Conservation (phyloP, 2,113 vertebrate genomes). For the Nyctibius bracteatus region DNA sequence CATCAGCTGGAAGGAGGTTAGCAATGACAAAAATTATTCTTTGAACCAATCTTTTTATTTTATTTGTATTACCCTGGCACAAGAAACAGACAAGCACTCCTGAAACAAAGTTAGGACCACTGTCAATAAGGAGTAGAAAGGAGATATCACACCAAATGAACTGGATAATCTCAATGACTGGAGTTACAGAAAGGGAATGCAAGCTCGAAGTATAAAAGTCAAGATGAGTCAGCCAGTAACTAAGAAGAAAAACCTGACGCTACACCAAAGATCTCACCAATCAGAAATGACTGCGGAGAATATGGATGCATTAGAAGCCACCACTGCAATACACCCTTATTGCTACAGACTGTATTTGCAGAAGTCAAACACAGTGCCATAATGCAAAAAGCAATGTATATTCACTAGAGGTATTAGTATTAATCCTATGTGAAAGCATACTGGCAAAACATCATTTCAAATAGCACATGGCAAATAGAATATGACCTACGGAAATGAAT, state of each 20-base stretch:
- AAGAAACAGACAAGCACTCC: neutral
- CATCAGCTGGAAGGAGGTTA: neutral
- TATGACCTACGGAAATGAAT: neutral
- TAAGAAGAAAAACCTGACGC: neutral
- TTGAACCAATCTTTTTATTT: neutral
- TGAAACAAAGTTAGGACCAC: neutral
- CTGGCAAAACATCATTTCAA: neutral
- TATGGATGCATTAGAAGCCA: neutral
- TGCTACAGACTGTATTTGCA: neutral
- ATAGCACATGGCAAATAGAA: neutral
- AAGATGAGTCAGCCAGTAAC: neutral
- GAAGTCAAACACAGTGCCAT: neutral
- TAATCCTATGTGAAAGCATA: neutral
- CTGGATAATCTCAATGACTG: neutral
- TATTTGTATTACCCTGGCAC: neutral
- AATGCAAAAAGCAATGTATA: neutral
- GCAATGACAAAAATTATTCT: neutral
- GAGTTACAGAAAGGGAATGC: neutral
- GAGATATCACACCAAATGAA: neutral
- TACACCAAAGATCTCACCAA: neutral
- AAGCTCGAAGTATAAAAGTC: neutral
- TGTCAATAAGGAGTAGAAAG: neutral
- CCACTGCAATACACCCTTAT: neutral
- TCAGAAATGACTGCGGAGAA: neutral
- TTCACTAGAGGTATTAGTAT: neutral